These are phyloP conservation scores for Heliconius nattereri DNA, from an alignment of 1,140 invertebrate genomes.

Conservation along the genomic window DNA sequence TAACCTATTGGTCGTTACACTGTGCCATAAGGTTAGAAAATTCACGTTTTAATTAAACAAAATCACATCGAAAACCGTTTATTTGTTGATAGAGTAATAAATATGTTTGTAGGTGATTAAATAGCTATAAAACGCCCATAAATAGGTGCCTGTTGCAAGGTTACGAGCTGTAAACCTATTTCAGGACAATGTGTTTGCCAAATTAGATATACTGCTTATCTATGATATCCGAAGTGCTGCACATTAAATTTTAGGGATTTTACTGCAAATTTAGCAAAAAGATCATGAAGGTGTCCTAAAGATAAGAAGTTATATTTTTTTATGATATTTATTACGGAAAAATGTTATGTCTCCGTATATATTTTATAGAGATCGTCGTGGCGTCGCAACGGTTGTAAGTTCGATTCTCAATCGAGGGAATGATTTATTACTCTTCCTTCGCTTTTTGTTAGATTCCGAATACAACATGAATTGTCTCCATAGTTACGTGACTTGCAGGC, in stretches of 20 bases:
- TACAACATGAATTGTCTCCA: too few species aligned
- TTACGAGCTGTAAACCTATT: constrained; percentile 13
- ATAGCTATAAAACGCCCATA: not conserved
- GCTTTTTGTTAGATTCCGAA: too few species aligned
- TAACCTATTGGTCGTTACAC: too few species aligned
- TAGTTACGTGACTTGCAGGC: too few species aligned
- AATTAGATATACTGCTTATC: not conserved
- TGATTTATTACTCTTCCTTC: too few species aligned
- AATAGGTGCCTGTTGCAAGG: constrained; percentile 8
- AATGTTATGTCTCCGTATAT: too few species aligned
- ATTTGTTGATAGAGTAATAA: constrained; percentile 11
- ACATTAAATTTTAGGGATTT: not conserved
- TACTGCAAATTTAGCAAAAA: not conserved
- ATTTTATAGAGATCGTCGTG: too few species aligned
- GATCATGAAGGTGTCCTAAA: too few species aligned
- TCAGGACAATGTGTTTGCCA: constrained; percentile 1
- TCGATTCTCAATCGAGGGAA: too few species aligned
- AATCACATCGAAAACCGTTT: constrained; percentile 1
- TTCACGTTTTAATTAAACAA: constrained; percentile 6
- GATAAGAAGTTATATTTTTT: too few species aligned
- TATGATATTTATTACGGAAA: too few species aligned
- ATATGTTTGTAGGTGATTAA: constrained; percentile 15
- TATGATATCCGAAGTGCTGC: not conserved
- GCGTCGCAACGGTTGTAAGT: too few species aligned
- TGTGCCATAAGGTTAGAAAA: not conserved